These are phyloP conservation scores for Hypsopygia costalis DNA, from an alignment of 2,888 invertebrate genomes.

Conservation along the genomic window DNA sequence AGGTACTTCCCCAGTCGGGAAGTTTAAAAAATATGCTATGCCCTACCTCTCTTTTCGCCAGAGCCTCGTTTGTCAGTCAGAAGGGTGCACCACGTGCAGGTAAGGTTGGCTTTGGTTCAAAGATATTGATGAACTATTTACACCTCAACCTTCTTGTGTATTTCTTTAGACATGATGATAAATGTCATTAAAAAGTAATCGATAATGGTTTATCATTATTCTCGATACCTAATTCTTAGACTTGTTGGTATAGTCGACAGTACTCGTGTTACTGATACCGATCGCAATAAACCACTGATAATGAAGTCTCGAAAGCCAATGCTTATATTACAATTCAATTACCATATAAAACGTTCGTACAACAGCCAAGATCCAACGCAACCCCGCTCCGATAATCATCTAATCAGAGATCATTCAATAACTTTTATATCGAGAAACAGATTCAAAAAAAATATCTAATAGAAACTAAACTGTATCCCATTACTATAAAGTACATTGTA, in stretches of 20 bases:
- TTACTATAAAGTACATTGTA: slow-evolving; percentile 43
- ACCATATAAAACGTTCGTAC: slow-evolving; percentile 74
- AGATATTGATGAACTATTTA: no score
- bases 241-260: slow-evolving; percentile 30
- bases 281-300: slow-evolving; percentile 60
- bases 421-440: slow-evolving; percentile 61
- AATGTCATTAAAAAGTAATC: no score
- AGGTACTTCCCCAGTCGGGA: no score
- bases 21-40: no score
- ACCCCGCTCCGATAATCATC: slow-evolving; percentile 75
- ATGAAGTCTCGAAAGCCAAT: slow-evolving; percentile 59
- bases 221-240: slow-evolving; percentile 38
- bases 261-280: slow-evolving; percentile 38
- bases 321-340: slow-evolving; percentile 76
- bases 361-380: slow-evolving; percentile 59
- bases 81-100: no score
- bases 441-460: slow-evolving; percentile 31
- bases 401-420: slow-evolving; percentile 76
- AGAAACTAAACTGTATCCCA: slow-evolving; percentile 35
- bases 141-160: no score
- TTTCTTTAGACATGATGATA: no score
- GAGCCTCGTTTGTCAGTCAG: no score
- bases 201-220: slow-evolving; percentile 35
- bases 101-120: no score
- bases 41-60: no score